Percentiles rank a stretch among this genome's conserved stretches.
These are phyloP conservation scores for Copidosoma aretas DNA, from an alignment of 2,888 invertebrate species.

Conservation along the genomic window DNA sequence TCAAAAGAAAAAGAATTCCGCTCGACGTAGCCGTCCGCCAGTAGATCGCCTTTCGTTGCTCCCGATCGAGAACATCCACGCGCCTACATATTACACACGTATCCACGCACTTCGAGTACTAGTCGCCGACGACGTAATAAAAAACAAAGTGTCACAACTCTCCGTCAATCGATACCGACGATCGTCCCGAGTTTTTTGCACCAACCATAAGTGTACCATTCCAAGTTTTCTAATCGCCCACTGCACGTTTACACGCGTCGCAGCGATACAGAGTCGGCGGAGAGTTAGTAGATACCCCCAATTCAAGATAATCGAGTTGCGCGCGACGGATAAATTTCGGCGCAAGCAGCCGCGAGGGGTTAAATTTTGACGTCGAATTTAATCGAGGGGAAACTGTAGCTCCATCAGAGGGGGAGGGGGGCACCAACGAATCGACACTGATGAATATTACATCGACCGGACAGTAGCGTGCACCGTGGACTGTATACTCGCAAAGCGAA, in stretches of 20 bases:
- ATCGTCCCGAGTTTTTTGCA: not conserved
- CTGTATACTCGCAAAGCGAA: not conserved
- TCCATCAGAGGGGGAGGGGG: not conserved
- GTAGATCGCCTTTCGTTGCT: not conserved
- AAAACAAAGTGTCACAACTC: constrained; percentile 6
- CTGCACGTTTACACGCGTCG: not conserved
- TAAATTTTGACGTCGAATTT: not conserved
- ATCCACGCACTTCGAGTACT: no score
- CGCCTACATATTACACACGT: not conserved
- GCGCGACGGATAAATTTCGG: constrained; percentile 20
- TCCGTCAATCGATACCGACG: constrained; percentile 3
- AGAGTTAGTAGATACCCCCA: not conserved
- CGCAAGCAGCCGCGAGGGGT: not conserved
- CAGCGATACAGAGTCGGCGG: no score
- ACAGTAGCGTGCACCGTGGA: not conserved
- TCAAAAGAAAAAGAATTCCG: not conserved
- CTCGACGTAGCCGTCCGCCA: no score
- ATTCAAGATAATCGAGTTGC: constrained; percentile 9
- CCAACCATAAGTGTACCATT: not conserved
- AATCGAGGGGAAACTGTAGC: not conserved
- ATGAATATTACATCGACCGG: constrained; percentile 6
- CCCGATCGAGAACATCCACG: not conserved
- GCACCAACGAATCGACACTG: no score
- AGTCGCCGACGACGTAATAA: not conserved
- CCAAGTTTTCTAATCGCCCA: not conserved